phyloP scores from a whole-genome alignment of 2,797 vertebrate species.

The Chlorospingus flavigularis region DNA sequence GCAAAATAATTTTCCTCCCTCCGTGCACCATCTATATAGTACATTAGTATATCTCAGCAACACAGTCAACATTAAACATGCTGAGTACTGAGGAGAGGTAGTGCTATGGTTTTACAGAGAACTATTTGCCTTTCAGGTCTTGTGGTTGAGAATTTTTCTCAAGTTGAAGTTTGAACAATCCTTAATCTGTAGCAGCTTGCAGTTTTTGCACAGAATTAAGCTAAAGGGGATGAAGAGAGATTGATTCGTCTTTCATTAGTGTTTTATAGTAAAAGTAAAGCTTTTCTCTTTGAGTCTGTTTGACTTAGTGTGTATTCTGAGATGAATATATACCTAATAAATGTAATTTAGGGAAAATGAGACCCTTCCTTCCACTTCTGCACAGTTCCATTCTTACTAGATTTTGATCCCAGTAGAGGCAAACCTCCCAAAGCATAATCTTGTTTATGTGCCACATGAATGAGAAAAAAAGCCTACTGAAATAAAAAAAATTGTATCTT shows the following conservation, averaged over 20 bases:
- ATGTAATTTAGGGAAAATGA: neutral
- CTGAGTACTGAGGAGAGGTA: neutral
- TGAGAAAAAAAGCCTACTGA: neutral
- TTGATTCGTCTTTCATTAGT: neutral
- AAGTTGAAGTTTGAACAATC: neutral
- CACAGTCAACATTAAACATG: neutral
- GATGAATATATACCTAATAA: neutral
- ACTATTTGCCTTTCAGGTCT: neutral
- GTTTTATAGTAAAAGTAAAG: neutral
- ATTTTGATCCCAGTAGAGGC: neutral
- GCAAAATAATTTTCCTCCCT: neutral
- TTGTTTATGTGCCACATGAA: neutral
- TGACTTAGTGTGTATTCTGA: neutral
- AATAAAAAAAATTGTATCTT: neutral
- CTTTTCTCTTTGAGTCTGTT: neutral
- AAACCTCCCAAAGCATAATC: fast-evolving
- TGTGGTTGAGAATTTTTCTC: neutral
- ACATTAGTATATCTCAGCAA: neutral
- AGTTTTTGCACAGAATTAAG: neutral
- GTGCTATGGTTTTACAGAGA: neutral
- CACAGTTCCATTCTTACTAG: neutral
- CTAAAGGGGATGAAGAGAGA: neutral
- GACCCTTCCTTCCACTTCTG: neutral
- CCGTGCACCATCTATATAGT: neutral
- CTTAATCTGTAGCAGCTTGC: neutral